Percentiles rank a stretch among this genome's conserved stretches.
These are phyloP conservation scores for Lacerta bilineata DNA, from an alignment of 2,797 vertebrate species.

Conservation along the genomic window DNA sequence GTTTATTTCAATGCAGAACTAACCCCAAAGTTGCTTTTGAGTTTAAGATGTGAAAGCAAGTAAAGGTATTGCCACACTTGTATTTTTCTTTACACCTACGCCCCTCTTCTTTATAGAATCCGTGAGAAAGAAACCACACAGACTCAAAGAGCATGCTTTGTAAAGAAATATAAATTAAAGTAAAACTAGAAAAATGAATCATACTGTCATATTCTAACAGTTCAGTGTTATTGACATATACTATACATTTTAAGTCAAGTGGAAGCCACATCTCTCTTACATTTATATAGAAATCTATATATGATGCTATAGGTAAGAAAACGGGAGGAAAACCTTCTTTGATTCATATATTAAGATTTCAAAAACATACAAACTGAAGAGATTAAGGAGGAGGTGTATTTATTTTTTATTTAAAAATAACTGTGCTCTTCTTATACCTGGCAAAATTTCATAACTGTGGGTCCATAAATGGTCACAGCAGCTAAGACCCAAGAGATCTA, in stretches of 20 bases:
- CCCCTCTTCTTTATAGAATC: background rate
- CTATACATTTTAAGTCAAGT: background rate
- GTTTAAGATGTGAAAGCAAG: background rate
- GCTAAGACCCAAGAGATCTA: background rate
- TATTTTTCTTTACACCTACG: conserved; percentile 23
- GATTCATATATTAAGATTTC: background rate
- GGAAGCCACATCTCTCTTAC: background rate
- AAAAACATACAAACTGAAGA: conserved; percentile 1
- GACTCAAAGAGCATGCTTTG: background rate
- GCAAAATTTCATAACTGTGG: background rate
- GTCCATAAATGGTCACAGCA: background rate
- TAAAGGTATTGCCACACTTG: conserved; percentile 5
- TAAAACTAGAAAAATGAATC: background rate
- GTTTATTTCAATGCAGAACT: conserved; percentile 25
- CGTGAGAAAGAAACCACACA: too few species aligned
- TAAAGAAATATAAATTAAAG: background rate
- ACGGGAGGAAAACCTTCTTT: too few species aligned
- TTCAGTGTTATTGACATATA: background rate
- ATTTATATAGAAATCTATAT: too few species aligned
- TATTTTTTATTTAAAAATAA: background rate
- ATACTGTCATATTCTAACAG: background rate
- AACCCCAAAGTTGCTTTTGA: background rate
- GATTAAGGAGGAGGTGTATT: too few species aligned
- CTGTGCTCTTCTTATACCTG: background rate
- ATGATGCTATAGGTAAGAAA: too few species aligned